A percentile compares a stretch with the other conserved stretches of the same genome.
phyloP scores from a whole-genome alignment of 2,113 vertebrate species.

The Rhinolophus ferrumequinum region DNA sequence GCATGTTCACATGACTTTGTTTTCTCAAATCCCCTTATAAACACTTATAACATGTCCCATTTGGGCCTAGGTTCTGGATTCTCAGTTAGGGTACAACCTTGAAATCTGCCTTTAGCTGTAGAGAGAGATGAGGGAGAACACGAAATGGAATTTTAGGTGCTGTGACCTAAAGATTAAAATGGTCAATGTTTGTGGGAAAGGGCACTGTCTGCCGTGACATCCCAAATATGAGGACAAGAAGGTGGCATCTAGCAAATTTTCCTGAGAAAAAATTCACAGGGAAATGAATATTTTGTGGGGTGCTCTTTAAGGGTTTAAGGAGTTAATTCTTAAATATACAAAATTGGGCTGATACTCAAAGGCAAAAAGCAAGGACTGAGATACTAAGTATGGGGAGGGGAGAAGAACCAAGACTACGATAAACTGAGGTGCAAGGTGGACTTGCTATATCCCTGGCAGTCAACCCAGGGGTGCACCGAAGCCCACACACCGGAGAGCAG shows the following conservation, averaged over 20 bases:
- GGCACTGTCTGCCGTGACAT: neutral
- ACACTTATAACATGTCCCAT: neutral
- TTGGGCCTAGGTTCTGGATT: neutral
- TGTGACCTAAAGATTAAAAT: neutral
- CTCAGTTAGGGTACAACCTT: neutral
- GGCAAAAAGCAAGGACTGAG: neutral
- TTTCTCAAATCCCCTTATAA: neutral
- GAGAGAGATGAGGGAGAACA: neutral
- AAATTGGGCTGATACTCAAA: neutral
- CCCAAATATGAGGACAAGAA: neutral
- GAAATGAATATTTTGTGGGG: neutral
- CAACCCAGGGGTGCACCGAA: rapidly evolving
- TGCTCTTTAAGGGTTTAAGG: neutral
- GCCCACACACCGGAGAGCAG: no score
- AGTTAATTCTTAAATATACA: neutral
- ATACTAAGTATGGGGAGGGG: neutral
- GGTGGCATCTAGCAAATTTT: neutral
- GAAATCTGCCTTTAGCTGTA: neutral
- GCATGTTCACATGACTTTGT: neutral
- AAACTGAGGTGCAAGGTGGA: neutral
- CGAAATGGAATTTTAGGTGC: neutral
- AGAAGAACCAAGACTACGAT: neutral
- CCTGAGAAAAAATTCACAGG: neutral
- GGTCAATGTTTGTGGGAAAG: neutral
- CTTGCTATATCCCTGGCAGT: rapidly evolving